These are phyloP conservation scores for Vesta saturnalis DNA, from an alignment of 2,888 invertebrate genomes.

Conservation along the genomic window DNA sequence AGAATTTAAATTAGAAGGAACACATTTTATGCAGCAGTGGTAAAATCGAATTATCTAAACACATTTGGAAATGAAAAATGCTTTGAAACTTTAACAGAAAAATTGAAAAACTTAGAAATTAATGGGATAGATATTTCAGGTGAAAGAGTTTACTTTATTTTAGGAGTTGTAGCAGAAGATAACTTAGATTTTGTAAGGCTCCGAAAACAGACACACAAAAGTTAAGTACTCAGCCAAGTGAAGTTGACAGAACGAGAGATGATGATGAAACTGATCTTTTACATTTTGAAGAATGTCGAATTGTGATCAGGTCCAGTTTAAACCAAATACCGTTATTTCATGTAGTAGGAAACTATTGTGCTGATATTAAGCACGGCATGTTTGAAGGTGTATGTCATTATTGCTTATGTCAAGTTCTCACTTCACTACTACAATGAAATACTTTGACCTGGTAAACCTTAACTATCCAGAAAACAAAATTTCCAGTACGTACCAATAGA, in stretches of 20 bases:
- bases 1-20: conserved; percentile 35
- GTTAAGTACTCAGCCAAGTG: too few species aligned
- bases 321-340: conserved; percentile 43
- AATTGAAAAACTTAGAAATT: conserved; percentile 3
- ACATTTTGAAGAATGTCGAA: too few species aligned
- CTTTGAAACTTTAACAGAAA: background rate
- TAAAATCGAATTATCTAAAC: conserved; percentile 39
- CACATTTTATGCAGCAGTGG: conserved; percentile 32
- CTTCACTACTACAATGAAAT: conserved; percentile 29
- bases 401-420: conserved; percentile 18
- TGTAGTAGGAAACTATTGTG: conserved; percentile 25
- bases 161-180: background rate
- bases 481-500: conserved; percentile 34
- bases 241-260: too few species aligned
- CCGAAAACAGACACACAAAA: too few species aligned
- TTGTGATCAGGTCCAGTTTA: too few species aligned
- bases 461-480: conserved; percentile 29
- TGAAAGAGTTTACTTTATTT: background rate
- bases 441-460: conserved; percentile 24
- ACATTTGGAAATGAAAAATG: background rate
- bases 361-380: conserved; percentile 29
- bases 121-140: background rate
- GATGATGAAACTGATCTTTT: too few species aligned
- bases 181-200: conserved; percentile 2
- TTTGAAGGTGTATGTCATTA: conserved; percentile 22